phyloP scores from a whole-genome alignment of 2,113 vertebrate genomes.

The Tachysurus fulvidraco region DNA sequence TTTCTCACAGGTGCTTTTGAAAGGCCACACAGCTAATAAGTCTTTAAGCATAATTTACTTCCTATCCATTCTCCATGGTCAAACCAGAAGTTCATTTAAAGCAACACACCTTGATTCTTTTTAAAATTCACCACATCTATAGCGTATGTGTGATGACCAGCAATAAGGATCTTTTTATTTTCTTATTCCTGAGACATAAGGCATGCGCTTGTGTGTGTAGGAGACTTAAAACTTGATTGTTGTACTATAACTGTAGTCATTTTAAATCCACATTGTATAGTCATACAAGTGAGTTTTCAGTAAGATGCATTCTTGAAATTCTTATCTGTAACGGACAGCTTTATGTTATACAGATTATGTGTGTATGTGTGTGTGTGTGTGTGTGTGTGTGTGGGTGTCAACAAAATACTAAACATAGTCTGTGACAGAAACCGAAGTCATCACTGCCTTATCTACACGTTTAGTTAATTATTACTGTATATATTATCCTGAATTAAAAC shows the following conservation, averaged over 20 bases:
- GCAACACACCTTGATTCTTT: too few relatives aligned
- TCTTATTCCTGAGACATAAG: not conserved
- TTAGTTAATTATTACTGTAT: not conserved
- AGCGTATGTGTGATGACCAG: not conserved
- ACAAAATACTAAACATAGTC: not conserved
- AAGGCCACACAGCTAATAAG: not conserved
- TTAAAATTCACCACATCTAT: not conserved
- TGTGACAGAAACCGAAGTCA: not conserved
- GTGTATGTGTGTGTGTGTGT: too few relatives aligned
- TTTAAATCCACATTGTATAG: not conserved
- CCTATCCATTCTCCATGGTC: too few relatives aligned
- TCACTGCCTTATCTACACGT: not conserved
- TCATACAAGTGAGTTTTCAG: not conserved
- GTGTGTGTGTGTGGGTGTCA: too few relatives aligned
- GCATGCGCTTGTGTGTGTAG: not conserved
- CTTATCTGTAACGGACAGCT: not conserved
- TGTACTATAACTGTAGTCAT: not conserved
- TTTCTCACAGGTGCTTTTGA: not conserved
- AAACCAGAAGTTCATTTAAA: too few relatives aligned
- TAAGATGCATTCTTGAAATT: not conserved
- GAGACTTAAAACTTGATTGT: not conserved
- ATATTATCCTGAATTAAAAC: not conserved
- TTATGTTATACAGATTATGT: not conserved
- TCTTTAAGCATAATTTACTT: too few relatives aligned
- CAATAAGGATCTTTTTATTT: not conserved